Conservation (phyloP, 2,888 invertebrate species). For the Desoria tigrina region DNA sequence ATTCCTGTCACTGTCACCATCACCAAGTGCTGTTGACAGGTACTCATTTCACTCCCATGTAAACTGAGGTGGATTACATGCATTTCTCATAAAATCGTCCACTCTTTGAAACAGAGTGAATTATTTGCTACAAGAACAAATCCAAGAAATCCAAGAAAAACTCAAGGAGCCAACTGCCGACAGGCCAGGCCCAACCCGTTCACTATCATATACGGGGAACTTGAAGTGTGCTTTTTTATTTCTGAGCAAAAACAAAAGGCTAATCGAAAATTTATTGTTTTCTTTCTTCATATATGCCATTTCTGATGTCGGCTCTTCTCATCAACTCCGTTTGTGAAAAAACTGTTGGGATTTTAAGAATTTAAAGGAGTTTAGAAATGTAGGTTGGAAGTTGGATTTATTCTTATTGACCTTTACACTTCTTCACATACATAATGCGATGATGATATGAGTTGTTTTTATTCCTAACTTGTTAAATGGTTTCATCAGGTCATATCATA, state of each 20-base stretch:
- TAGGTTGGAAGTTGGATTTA: background rate
- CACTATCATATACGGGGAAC: no score
- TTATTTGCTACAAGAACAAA: slow-evolving; percentile 2
- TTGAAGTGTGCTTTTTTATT: no score
- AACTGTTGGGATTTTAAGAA: no score
- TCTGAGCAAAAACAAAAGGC: background rate
- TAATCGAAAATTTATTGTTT: slow-evolving; percentile 12
- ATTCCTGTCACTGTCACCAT: slow-evolving; percentile 11
- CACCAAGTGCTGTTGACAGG: slow-evolving; percentile 16
- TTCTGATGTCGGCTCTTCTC: background rate
- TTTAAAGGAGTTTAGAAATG: no score
- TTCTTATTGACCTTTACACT: slow-evolving; percentile 1
- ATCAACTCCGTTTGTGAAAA: slow-evolving; percentile 6
- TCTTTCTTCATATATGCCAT: background rate
- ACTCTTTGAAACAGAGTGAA: slow-evolving; percentile 10
- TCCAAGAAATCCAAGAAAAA: slow-evolving; percentile 3
- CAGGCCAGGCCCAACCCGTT: no score
- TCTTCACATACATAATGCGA: background rate
- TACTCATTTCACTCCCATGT: slow-evolving; percentile 3
- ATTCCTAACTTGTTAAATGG: background rate
- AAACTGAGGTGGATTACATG: background rate
- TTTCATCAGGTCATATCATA: background rate
- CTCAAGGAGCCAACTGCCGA: slow-evolving; percentile 3
- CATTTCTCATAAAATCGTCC: slow-evolving; percentile 12
- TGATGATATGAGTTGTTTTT: background rate